Evolutionary conservation across 2,797 vertebrate species (phyloP).

Genomic region (Pyrocephalus nanus): DNA sequence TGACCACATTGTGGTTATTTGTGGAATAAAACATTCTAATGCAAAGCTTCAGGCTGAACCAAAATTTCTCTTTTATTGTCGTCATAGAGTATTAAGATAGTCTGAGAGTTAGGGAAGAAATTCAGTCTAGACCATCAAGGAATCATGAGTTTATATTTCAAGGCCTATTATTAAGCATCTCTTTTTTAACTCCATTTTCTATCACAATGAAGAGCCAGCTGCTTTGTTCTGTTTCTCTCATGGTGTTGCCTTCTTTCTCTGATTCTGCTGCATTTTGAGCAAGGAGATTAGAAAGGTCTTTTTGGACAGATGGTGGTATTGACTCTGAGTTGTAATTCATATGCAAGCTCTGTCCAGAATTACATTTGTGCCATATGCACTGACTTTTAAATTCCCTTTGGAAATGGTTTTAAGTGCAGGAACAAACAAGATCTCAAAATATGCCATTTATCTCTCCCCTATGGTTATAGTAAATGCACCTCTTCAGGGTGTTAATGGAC

Average conservation of each 20-base stretch:
- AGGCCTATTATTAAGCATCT: neutral
- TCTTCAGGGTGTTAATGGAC: constrained; percentile 30
- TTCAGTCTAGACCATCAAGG: neutral
- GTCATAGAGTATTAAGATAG: constrained; percentile 9
- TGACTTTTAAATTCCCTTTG: constrained; percentile 44
- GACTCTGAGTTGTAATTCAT: constrained; percentile 58
- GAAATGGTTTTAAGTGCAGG: constrained; percentile 46
- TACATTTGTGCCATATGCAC: constrained; percentile 43
- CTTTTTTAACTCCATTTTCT: constrained; percentile 26
- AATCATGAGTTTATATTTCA: constrained; percentile 19
- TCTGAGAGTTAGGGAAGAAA: neutral
- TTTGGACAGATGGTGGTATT: constrained; percentile 66
- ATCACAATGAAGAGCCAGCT: neutral
- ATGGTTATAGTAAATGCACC: neutral
- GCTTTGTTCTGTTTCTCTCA: neutral
- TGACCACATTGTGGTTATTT: neutral
- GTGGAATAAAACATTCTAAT: neutral
- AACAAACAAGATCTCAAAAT: constrained; percentile 43
- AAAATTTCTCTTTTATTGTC: neutral
- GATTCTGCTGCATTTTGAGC: constrained; percentile 8
- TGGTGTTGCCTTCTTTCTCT: constrained; percentile 12
- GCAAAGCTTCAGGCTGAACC: neutral
- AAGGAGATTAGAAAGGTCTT: constrained; percentile 57
- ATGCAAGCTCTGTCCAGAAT: constrained; percentile 40
- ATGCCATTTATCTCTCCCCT: neutral